phyloP scores from a whole-genome alignment of 2,888 invertebrate species.

The Caenorhabditis japonica region DNA sequence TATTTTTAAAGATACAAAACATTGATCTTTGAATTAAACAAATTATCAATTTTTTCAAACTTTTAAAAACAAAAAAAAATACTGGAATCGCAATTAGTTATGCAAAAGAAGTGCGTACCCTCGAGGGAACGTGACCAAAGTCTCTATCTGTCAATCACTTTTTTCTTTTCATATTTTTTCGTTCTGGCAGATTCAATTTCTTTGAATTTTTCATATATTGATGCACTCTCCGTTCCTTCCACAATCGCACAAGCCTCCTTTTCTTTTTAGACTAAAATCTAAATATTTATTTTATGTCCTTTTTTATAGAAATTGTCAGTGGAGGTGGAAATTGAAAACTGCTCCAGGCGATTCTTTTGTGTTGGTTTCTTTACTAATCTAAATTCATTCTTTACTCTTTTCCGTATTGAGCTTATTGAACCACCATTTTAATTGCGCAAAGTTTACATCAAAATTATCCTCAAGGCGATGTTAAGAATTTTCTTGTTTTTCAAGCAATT shows the following conservation, averaged over 20 bases:
- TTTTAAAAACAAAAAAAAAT: conserved; percentile 7
- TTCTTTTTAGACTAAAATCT: no score
- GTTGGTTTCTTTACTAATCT: no score
- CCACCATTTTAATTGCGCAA: no score
- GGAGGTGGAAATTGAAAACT: no score
- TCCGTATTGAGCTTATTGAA: no score
- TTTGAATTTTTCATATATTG: conserved; percentile 36
- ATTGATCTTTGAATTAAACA: no score
- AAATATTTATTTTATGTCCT: no score
- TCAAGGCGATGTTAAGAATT: conserved; percentile 11
- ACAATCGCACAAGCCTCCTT: background rate
- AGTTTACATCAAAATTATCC: conserved; percentile 27
- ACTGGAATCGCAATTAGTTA: conserved; percentile 48
- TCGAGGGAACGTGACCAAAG: conserved; percentile 35
- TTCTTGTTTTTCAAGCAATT: conserved; percentile 1
- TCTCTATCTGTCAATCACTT: conserved; percentile 57
- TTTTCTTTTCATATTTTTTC: conserved; percentile 48
- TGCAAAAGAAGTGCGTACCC: conserved; percentile 46
- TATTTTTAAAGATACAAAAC: no score
- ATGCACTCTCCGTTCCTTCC: conserved; percentile 37
- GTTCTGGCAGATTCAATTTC: conserved; percentile 44
- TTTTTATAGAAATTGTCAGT: no score
- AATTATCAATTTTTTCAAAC: no score
- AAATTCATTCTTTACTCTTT: no score
- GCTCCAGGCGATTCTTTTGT: no score